Base-by-base conservation (phyloP, 2,888 invertebrate species). In the Orthosia gothica region DNA sequence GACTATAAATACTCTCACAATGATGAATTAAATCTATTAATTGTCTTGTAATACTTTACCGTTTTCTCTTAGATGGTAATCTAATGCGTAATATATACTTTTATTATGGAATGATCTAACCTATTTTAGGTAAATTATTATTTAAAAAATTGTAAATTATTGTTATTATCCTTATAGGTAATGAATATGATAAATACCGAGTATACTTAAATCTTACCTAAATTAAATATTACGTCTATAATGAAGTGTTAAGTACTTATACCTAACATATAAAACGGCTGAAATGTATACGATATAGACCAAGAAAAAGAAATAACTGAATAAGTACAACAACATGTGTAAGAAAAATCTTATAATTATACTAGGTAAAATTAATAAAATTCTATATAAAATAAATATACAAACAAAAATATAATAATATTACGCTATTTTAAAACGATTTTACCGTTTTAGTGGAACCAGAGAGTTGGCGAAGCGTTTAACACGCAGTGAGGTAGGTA, bases 21-120 rank as follows among this genome's bases (percentile, higher is more conserved):
- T 76, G 62, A 70, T 26, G 47, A 75, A 71, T 66, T 67, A 79
- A 52, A 65, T 69, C 57, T 81, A 55, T 49, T 70, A 54, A 67
- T 76, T 76, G 68, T 76, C 76, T 69, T 59, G 16, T 75, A 74
- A 81, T 77, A 83, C 84, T 84, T 70, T 11, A 72, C 55, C 13
- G 13, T 70, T 84, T 66, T 73, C 58, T 32, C 66, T 70, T 75
- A 69, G 0, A 65, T 15, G 0, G 20, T 73, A 70, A 65, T 58
- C 61, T 75, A 16, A n/a, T 77, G 54, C 71, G n/a, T 78, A 85
- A 85, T 72, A n/a, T n/a, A n/a, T n/a, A 76, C 66, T 80, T 70
- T 59, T 69, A 13, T 26, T 26, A 76, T n/a, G 73, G 82, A 82
- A 82, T 82, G 57, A 55, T 18, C 61, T 23, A 26, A 26, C 26